phyloP scores from a whole-genome alignment of 2,113 vertebrate species.

The Anolis sagrei region DNA sequence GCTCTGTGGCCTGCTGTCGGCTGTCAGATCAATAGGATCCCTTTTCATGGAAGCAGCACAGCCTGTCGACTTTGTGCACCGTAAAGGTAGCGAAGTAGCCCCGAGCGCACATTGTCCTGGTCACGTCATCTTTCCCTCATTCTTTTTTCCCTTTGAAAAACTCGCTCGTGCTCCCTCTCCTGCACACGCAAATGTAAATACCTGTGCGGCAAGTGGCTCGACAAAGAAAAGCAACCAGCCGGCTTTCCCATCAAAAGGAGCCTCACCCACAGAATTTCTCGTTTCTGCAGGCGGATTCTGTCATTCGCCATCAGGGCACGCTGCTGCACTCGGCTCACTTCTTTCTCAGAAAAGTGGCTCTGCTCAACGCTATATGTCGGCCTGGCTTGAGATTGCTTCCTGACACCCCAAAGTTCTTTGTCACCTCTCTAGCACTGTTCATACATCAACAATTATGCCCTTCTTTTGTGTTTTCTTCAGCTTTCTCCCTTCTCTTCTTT shows the following conservation, averaged over 20 bases:
- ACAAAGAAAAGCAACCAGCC: background rate
- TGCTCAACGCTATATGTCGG: constrained; percentile 25
- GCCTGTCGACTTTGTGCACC: background rate
- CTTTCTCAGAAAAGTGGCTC: constrained; percentile 44
- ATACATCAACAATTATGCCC: background rate
- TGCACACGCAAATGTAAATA: background rate
- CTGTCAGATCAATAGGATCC: constrained; percentile 38
- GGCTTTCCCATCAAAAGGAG: background rate
- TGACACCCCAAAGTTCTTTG: constrained; percentile 34
- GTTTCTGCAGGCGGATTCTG: constrained; percentile 18
- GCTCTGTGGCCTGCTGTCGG: constrained; percentile 19
- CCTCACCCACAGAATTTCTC: constrained; percentile 10
- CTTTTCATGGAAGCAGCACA: accelerated
- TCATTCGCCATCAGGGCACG: background rate
- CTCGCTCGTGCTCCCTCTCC: constrained; percentile 4
- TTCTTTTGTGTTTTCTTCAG: constrained; percentile 34
- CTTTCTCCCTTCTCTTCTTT: constrained; percentile 14
- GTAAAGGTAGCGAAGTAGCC: constrained; percentile 1
- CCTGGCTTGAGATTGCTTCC: constrained; percentile 41
- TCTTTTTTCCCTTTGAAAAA: background rate
- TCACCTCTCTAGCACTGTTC: background rate
- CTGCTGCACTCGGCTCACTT: constrained; percentile 34
- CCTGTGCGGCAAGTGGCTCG: background rate
- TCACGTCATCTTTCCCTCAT: background rate
- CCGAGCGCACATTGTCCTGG: background rate